A percentile compares a stretch with the other conserved stretches of the same genome.
phyloP scores from a whole-genome alignment of 2,797 vertebrate species.

The Gouania willdenowi region DNA sequence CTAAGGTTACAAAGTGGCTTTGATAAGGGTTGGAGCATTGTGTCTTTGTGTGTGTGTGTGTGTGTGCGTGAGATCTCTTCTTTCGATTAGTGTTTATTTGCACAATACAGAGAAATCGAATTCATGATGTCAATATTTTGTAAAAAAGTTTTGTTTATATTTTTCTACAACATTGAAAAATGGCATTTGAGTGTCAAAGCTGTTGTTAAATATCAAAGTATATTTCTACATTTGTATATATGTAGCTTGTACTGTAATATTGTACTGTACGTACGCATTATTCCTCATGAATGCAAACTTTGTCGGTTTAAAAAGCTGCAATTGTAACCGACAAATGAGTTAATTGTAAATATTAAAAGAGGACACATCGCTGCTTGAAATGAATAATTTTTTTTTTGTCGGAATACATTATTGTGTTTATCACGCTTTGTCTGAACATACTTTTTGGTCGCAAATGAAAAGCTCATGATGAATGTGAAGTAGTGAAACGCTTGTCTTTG shows the following conservation, averaged over 20 bases:
- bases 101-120: constrained; percentile 73
- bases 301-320: constrained; percentile 49
- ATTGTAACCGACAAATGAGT: constrained; percentile 36
- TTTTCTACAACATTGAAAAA: constrained; percentile 77
- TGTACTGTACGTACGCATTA: constrained; percentile 64
- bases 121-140: constrained; percentile 77
- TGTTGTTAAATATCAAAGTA: constrained; percentile 68
- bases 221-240: constrained; percentile 80
- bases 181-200: constrained; percentile 62
- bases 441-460: constrained; percentile 47
- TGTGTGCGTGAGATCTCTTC: constrained; percentile 34
- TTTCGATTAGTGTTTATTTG: constrained; percentile 72
- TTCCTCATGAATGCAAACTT: constrained; percentile 43
- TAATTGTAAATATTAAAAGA: constrained; percentile 71
- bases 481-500: constrained; percentile 23
- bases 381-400: constrained; percentile 48
- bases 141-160: constrained; percentile 77
- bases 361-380: constrained; percentile 41
- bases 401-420: constrained; percentile 39
- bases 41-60: constrained; percentile 2
- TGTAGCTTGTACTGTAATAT: constrained; percentile 71
- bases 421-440: constrained; percentile 14
- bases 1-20: too few relatives aligned
- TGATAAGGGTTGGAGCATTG: too few relatives aligned
- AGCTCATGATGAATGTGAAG: constrained; percentile 51